phyloP scores from a whole-genome alignment of 2,888 invertebrate genomes.

The Phyllotreta striolata region DNA sequence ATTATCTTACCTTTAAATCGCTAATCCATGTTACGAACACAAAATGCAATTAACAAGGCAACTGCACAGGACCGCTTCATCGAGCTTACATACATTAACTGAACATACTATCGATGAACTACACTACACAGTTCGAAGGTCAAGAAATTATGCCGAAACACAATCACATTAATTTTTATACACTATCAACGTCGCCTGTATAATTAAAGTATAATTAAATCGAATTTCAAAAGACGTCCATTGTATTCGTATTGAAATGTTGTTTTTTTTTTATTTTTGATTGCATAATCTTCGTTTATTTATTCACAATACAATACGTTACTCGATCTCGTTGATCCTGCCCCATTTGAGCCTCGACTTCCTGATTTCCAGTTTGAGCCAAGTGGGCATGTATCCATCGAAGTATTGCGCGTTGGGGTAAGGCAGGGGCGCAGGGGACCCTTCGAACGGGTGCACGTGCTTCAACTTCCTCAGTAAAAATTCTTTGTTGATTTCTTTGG shows the following conservation, averaged over 20 bases:
- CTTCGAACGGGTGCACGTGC: conserved; percentile 81
- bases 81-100: conserved; percentile 19
- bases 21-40: conserved; percentile 11
- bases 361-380: conserved; percentile 76
- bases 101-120: not conserved
- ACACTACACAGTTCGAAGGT: conserved; percentile 14
- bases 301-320: conserved; percentile 13
- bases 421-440: conserved; percentile 69
- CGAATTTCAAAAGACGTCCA: conserved; percentile 1
- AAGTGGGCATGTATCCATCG: conserved; percentile 69
- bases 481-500: conserved; percentile 89
- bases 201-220: conserved; percentile 5
- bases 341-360: conserved; percentile 77
- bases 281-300: too few species aligned
- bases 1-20: conserved; percentile 1
- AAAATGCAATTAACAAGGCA: conserved; percentile 5
- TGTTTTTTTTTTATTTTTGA: not conserved
- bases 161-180: conserved; percentile 16
- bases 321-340: conserved; percentile 77
- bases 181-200: too few species aligned
- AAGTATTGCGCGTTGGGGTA: conserved; percentile 78
- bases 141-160: conserved; percentile 28
- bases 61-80: not conserved
- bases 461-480: conserved; percentile 82
- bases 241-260: conserved; percentile 5